Base-by-base conservation (phyloP, 2,113 vertebrate species). In the Microcebus tavaratra region DNA sequence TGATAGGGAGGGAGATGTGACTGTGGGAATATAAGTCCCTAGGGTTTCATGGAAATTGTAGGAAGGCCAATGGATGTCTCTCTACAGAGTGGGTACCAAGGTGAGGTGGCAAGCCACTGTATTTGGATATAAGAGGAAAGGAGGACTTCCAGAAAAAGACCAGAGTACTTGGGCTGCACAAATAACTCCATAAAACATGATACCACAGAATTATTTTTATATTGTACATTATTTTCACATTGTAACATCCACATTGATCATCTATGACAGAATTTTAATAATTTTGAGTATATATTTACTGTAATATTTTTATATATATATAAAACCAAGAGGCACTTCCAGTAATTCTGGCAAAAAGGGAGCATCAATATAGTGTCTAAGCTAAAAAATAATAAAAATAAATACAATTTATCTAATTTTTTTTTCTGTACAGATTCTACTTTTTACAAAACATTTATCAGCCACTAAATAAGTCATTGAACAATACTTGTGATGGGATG, bases 341-440 rank as follows among this genome's bases (percentile, higher is more conserved):
- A 99, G 98, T 99, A 99, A 99, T 98, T 99, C 99, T 99, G 99
- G 99, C 98, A 98, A 99, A 98, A 99, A 98, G 98, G 98, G 98
- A 99, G 98, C 98, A 99, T 99, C 99, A 99, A 99, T 99, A 99
- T 99, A 98, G 99, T 99, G 98, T 99, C 99, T 99, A 99, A 99
- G 99, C 99, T 99, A 99, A 99, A 99, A 98, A 99, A 99, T 98
- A 99, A 99, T 99, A 99, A 99, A 99, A 99, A 99, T 99, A 99
- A 99, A 99, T 99, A 99, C 99, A 97, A 99, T 99, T 99, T 99
- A 99, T 99, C 98, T 99, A 99, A 99, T 98, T 98, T 98, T 98
- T 98, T 98, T 98, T 98, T 98, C 99, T 99, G 99, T 99, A 99
- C 99, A 99, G 98, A 98, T 98, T 99, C 98, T 99, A 99, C 99